Evolutionary conservation across 2,797 vertebrate species (phyloP), one percentile per base, ranked within the genome.

Genomic region (Oceanodroma leucorhoa): DNA sequence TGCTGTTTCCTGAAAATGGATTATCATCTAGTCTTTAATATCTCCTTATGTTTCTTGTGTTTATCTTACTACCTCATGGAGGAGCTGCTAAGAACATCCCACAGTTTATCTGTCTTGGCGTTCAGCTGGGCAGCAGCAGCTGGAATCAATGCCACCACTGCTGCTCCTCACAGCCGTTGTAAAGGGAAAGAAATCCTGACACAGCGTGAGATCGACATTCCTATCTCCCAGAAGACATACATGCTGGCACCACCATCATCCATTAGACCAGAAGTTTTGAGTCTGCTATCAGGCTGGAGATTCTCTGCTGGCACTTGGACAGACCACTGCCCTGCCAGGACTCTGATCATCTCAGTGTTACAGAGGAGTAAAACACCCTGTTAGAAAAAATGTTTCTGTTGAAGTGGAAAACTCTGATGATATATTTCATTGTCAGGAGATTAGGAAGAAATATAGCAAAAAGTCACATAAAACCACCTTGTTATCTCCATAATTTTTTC

Each of bases 1-100:
- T 80, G 71, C 60, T 87, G 91, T 95, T 96, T 96, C 96, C 96
- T 95, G 89, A 97, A 94, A 96, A 95, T 65, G 87, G 94, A 95
- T 96, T 96, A 96, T 96, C 92, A 97, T 96, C 86, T 94, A 36
- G 54, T 95, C 54, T 91, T 94, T 95, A 84, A 83, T 95, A 95
- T 94, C 91, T 92, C 81, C 87, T 95, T 92, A 80, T 83, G 86
- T 89, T 97, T 93, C 92, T 94, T 15, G 4, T 84, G 94, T 90
- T 97, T 96, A 97, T 97, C 89, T 79, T 83, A 84, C 89, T 93
- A 27, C 54, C 46, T 85, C 83, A 62, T 7, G 50, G 94, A 93
- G 93, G 81, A 95, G 92, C 91, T 71, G 81, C 88, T 92, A 80
- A 90, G 67, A 95, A 91, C 90, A 94, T 89, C 91, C 69, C 67